Evolutionary conservation across 2,888 invertebrate species (phyloP), one percentile per base, ranked within the genome.

Genomic region (Lingula anatina): DNA sequence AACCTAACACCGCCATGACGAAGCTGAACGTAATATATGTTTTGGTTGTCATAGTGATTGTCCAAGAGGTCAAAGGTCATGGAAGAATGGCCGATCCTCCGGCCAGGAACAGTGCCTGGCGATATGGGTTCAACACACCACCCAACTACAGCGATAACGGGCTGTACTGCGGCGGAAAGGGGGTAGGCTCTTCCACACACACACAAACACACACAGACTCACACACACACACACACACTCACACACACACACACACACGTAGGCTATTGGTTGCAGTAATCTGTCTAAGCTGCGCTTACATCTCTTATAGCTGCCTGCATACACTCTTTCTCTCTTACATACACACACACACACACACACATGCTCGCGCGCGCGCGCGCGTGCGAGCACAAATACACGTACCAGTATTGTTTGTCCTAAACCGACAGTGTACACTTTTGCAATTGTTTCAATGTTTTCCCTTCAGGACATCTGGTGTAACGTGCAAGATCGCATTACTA

Each of bases 71-170:
- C 20, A 18, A 23, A 23, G 50, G 52, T 12, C 65, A 65, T 79
- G 92, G 92, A 2, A 79, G 91, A 38, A 79, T 93, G 55, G 90
- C 92, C 89, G 90, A 93, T 75, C 94, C 94, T 0, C 92, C 93
- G 2, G 87, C 90, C 0, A 82, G 93, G 53, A 92, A 93, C 79
- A 87, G 89, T 45, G 91, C 93, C 89, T 94, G 94, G 93, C 82
- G 93, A 54, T 89, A 89, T 70, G 93, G 93, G 1, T 94, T 87
- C 78, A 89, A 90, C 24, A 92, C 89, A 78, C 90, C 93, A 2
- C 89, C 91, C 51, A 91, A 94, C 78, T 92, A 92, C 73, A 90
- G 92, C 64, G 93, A 93, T 76, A 93, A 93, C 68, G 91, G 91
- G 78, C 83, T 92, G 12, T 93, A 89, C 78, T 94, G 93, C 71